Conservation (phyloP, 1,140 invertebrate genomes). For the Drosophila mojavensis region DNA sequence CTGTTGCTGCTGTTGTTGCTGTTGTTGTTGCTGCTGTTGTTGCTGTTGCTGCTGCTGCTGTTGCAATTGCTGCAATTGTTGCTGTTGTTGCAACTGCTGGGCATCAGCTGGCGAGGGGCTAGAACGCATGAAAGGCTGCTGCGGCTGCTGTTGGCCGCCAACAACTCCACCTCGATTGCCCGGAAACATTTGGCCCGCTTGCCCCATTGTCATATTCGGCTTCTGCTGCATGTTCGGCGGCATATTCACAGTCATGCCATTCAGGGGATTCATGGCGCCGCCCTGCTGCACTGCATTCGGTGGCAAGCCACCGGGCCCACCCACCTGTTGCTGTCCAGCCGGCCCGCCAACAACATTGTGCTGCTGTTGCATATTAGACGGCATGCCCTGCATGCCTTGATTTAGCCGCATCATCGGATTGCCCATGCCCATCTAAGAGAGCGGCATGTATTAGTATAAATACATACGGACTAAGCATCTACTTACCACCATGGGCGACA, state of each 20-base stretch:
- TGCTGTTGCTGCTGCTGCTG: slow-evolving; percentile 63
- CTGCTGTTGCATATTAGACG: slow-evolving; percentile 70
- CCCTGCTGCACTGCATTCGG: slow-evolving; percentile 69
- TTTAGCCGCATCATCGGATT: slow-evolving; percentile 82
- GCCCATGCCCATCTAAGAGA: slow-evolving; percentile 54
- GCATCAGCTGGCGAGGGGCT: slow-evolving; percentile 85
- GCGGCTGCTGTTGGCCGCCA: slow-evolving; percentile 66
- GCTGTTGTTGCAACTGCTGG: slow-evolving; percentile 61
- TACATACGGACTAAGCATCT: background rate
- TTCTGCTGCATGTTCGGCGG: slow-evolving; percentile 68
- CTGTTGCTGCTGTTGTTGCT: slow-evolving; percentile 44
- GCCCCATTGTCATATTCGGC: slow-evolving; percentile 70
- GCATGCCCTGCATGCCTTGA: slow-evolving; percentile 75
- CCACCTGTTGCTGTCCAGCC: slow-evolving; percentile 68
- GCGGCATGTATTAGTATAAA: background rate
- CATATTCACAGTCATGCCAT: slow-evolving; percentile 77
- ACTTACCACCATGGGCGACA: slow-evolving; percentile 45
- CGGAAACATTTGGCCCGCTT: slow-evolving; percentile 69
- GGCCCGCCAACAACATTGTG: slow-evolving; percentile 67
- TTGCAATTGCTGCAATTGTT: slow-evolving; percentile 40
- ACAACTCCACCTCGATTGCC: slow-evolving; percentile 62
- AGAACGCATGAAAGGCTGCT: slow-evolving; percentile 85
- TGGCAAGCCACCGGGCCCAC: slow-evolving; percentile 55
- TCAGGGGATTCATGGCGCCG: slow-evolving; percentile 67
- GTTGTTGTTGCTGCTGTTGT: slow-evolving; percentile 56